Evolutionary conservation across 1,140 invertebrate genomes (phyloP), one percentile per base, ranked within the genome.

Genomic region (Drosophila orena): DNA sequence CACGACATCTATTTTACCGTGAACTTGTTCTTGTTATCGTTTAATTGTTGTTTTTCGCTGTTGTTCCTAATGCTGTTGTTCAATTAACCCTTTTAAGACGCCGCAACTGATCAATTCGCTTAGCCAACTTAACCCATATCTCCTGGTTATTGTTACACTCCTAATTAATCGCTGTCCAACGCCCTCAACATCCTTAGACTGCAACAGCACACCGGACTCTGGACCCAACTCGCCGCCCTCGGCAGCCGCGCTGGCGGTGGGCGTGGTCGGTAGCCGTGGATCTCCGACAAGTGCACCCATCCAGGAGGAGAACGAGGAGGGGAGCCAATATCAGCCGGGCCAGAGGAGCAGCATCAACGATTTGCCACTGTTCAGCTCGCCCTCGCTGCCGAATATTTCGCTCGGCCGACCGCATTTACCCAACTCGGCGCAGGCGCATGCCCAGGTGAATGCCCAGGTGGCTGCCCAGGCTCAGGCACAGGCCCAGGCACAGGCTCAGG

Each of bases 331-430:
- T 57, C 91, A 92, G 68, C 75, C 91, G 15, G 91, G 93, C 40
- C 92, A 93, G 57, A 61, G 92, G 6, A 91, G 90, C 70, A 92
- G 84, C 75, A 91, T 93, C 58, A 91, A 93, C 49, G 94, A 94
- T 70, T 88, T 94, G 92, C 96, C 95, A 34, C 93, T 99, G 12
- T 99, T 98, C 93, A 98, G 97, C 80, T 98, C 97, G 79, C 98
- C 98, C 38, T 98, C 98, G 78, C 95, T 99, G 95, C 98, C 98
- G 66, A 99, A 99, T 93, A 99, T 99, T 83, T 98, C 97, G 40
- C 93, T 99, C 65, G 98, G 97, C 40, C 94, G 96, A 90, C 97
- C 97, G 68, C 96, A 96, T 85, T 94, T 94, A 79, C 93, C 93
- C 37, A 91, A 92, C 74, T 57, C 68, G 17, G 80, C 83, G 84